Evolutionary conservation across 2,113 vertebrate species (phyloP).

Genomic region (Axis porcinus): DNA sequence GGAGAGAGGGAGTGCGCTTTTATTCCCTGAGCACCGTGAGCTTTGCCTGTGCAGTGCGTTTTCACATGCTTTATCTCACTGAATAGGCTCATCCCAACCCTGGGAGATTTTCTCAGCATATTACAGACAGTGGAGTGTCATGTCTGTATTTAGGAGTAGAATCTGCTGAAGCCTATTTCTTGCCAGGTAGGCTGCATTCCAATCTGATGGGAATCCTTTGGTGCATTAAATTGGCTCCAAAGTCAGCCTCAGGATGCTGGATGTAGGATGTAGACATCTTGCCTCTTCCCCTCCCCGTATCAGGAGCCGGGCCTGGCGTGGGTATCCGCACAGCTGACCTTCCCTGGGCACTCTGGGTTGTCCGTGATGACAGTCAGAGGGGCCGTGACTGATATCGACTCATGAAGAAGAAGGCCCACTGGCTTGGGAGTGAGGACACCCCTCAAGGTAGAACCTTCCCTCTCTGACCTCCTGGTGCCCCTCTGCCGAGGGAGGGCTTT

Average conservation of each 20-base stretch:
- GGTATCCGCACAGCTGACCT: not conserved
- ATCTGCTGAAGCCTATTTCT: not conserved
- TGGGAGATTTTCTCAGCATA: not conserved
- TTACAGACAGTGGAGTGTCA: not conserved
- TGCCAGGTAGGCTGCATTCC: not conserved
- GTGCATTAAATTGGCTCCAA: not conserved
- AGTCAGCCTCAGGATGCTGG: not conserved
- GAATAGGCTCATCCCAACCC: not conserved
- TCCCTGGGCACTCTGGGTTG: not conserved
- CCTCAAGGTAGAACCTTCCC: not conserved
- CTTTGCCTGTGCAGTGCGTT: fast-evolving
- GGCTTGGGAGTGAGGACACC: not conserved
- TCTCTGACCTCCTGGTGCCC: not conserved
- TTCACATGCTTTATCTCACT: fast-evolving
- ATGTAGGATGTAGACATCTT: too few species aligned
- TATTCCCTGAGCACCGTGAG: not conserved
- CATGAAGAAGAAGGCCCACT: not conserved
- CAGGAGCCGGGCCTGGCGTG: not conserved
- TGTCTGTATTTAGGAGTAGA: not conserved
- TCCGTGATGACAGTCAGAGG: not conserved
- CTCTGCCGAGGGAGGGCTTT: not conserved
- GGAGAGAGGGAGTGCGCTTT: not conserved
- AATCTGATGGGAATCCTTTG: not conserved
- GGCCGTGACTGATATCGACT: not conserved
- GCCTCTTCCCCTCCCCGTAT: not conserved